Evolutionary conservation across 2,797 vertebrate species (phyloP), one percentile per base, ranked within the genome.

Genomic region (Sorex maritimensis): DNA sequence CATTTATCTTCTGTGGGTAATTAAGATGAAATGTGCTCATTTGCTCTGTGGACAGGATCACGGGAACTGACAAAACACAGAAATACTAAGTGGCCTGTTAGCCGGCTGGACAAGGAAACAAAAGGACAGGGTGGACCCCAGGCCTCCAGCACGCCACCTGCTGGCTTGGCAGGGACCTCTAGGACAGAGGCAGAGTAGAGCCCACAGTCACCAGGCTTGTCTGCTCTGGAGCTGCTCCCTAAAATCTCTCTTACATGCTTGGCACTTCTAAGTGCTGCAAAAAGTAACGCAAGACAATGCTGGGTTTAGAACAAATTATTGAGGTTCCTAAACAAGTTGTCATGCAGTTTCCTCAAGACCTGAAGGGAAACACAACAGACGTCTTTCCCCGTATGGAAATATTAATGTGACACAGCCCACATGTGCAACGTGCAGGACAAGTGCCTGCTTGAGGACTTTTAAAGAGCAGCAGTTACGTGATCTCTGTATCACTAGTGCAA

Each of bases 1-100:
- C 94, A 97, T 98, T 97, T 95, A 95, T 98, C 95, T 97, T 96
- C 82, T 21, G 19, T 85, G 94, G 75, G 89, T 98, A 98, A 98
- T 91, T 97, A 97, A 98, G 96, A 97, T 92, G 96, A 94, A 97
- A 95, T 1, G 14, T 96, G 95, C 88, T 94, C 95, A 90, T 93
- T 97, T 96, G 94, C 93, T 96, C 96, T 93, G 94, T 0, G 0
- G 5, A 90, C 87, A 96, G 85, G 38, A 69, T 86, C 93, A 91
- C 41, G 7, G 94, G 85, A 94, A 94, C 78, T 55, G 96, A 96
- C 81, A 90, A 96, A 71, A 0, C 0, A 65, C 69, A 88, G 52
- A 55, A 55, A 55, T 55, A 55, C 52, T 55, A 55, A 55, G 4
- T 52, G 52, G 8, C 5, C 52, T 15, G 11, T 15, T 52, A 52